phyloP scores from a whole-genome alignment of 2,888 invertebrate genomes.

The Mechanitis mazaeus region DNA sequence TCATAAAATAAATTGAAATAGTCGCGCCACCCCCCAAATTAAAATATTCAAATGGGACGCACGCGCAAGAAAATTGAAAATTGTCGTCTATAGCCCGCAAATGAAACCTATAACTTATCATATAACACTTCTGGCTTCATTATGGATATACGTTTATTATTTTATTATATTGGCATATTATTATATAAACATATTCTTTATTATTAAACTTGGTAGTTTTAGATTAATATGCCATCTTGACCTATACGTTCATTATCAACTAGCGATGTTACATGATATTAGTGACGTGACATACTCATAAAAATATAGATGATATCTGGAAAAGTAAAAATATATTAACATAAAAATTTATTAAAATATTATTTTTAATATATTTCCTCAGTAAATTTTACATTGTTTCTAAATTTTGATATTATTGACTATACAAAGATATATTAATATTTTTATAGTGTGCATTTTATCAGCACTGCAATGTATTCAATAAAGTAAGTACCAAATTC shows the following conservation, averaged over 20 bases:
- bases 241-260: too few relatives aligned
- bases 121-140: slow-evolving; percentile 54
- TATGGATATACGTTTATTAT: slow-evolving; percentile 17
- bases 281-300: too few relatives aligned
- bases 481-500: slow-evolving; percentile 60
- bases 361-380: too few relatives aligned
- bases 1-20: slow-evolving; percentile 78
- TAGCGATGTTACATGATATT: too few relatives aligned
- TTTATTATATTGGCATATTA: not conserved
- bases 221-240: too few relatives aligned
- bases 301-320: too few relatives aligned
- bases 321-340: too few relatives aligned
- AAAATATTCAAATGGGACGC: slow-evolving; percentile 78
- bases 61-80: slow-evolving; percentile 78
- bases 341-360: too few relatives aligned
- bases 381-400: not conserved
- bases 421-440: too few relatives aligned
- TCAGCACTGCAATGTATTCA: slow-evolving; percentile 52
- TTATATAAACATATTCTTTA: too few relatives aligned
- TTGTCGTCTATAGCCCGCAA: slow-evolving; percentile 77
- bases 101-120: slow-evolving; percentile 76
- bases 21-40: slow-evolving; percentile 77
- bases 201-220: too few relatives aligned
- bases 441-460: slow-evolving; percentile 23
- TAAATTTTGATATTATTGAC: too few relatives aligned